Percentiles rank a stretch among this genome's conserved stretches.
phyloP scores from a whole-genome alignment of 1,140 invertebrate species.

The Oreohelix idahoensis region DNA sequence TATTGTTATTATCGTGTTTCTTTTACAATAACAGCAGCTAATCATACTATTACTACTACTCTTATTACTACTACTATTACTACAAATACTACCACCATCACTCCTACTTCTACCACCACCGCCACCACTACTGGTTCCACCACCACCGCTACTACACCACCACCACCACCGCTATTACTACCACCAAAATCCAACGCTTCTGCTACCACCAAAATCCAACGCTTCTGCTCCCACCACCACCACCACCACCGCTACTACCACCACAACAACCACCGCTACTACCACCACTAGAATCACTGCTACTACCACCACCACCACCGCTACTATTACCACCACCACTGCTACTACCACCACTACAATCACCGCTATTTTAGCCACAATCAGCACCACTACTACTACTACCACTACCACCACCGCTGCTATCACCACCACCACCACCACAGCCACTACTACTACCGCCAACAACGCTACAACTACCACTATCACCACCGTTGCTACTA shows the following conservation, averaged over 20 bases:
- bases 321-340: slow-evolving; percentile 19
- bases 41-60: too few relatives aligned
- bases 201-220: too few relatives aligned
- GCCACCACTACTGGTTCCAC: too few relatives aligned
- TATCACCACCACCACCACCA: background rate
- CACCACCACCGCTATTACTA: too few relatives aligned
- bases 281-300: background rate
- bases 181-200: too few relatives aligned
- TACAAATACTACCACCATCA: too few relatives aligned
- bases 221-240: background rate
- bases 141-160: too few relatives aligned
- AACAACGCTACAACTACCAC: background rate
- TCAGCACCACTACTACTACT: slow-evolving; percentile 5
- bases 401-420: slow-evolving; percentile 16
- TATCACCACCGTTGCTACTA: background rate
- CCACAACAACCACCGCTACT: background rate
- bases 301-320: background rate
- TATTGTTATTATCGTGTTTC: too few relatives aligned
- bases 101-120: too few relatives aligned
- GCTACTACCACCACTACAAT: slow-evolving; percentile 14
- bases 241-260: background rate
- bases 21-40: too few relatives aligned
- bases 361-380: slow-evolving; percentile 5
- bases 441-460: slow-evolving; percentile 6
- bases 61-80: too few relatives aligned